phyloP scores from a whole-genome alignment of 2,888 invertebrate species.

The Elegia similella region DNA sequence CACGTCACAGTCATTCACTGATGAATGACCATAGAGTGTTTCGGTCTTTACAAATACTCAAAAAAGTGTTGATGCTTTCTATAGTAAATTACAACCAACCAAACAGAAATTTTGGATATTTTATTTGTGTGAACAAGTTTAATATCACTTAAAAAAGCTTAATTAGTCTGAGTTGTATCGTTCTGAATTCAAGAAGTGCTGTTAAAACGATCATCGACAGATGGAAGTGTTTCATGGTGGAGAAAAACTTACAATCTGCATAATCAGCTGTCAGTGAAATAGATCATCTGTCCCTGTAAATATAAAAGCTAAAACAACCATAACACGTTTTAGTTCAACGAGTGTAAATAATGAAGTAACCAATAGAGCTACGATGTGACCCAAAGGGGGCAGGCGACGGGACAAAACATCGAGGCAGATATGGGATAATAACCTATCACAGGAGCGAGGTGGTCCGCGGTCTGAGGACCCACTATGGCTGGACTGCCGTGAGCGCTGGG shows the following conservation, averaged over 20 bases:
- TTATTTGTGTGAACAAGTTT: conserved; percentile 66
- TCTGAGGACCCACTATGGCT: conserved; percentile 61
- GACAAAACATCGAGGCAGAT: conserved; percentile 54
- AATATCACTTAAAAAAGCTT: conserved; percentile 67
- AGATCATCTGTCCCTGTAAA: conserved; percentile 82
- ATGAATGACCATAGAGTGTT: conserved; percentile 65
- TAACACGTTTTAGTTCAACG: conserved; percentile 62
- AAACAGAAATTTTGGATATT: conserved; percentile 76
- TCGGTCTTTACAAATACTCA: conserved; percentile 72
- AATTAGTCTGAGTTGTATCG: conserved; percentile 51
- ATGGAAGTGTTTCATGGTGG: conserved; percentile 75
- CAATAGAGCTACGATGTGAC: conserved; percentile 64
- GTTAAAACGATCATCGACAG: conserved; percentile 59
- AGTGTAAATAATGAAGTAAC: conserved; percentile 67
- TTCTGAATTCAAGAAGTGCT: conserved; percentile 47
- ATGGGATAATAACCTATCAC: conserved; percentile 81
- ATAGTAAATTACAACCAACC: conserved; percentile 79
- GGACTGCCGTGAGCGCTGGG: conserved; percentile 61
- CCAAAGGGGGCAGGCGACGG: conserved; percentile 49
- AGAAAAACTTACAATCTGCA: conserved; percentile 81
- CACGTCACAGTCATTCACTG: conserved; percentile 43
- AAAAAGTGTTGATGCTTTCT: conserved; percentile 82
- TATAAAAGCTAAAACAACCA: conserved; percentile 78
- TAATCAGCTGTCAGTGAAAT: conserved; percentile 82
- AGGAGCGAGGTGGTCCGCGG: conserved; percentile 50